These are phyloP conservation scores for Drymonia ruficornis DNA, from an alignment of 2,888 invertebrate genomes.

Conservation along the genomic window DNA sequence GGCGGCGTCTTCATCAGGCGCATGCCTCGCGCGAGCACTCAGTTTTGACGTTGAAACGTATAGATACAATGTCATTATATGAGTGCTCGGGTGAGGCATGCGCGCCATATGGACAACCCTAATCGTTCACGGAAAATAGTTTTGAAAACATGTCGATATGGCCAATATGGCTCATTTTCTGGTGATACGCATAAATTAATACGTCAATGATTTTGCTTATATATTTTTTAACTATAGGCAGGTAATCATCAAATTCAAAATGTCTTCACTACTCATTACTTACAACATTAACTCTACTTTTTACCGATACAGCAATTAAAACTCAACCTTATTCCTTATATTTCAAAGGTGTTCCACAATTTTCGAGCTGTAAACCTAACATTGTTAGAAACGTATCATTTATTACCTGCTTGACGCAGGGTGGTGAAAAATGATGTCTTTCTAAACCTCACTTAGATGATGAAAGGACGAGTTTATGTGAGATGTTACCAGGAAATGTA, in stretches of 20 bases:
- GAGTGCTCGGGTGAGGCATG: too few species aligned
- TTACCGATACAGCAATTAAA: background rate
- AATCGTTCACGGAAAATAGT: too few species aligned
- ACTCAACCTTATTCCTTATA: background rate
- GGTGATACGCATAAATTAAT: too few species aligned
- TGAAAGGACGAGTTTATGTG: slow-evolving; percentile 15
- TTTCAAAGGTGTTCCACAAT: background rate
- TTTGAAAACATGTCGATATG: too few species aligned
- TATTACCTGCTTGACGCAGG: slow-evolving; percentile 15
- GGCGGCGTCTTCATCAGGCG: too few species aligned
- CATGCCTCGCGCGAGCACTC: too few species aligned
- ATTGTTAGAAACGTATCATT: background rate
- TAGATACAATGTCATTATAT: too few species aligned
- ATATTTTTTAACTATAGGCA: background rate
- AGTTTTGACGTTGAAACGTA: too few species aligned
- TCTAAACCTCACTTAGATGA: slow-evolving; percentile 24
- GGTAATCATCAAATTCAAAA: background rate
- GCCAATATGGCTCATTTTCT: too few species aligned
- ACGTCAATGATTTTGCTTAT: too few species aligned
- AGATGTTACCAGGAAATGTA: background rate
- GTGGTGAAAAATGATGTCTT: slow-evolving; percentile 33
- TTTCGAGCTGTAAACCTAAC: background rate
- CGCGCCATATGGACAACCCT: too few species aligned
- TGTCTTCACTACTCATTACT: background rate
- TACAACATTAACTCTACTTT: background rate